phyloP scores from a whole-genome alignment of 2,113 vertebrate genomes.

The Gallinago jamesoni region DNA sequence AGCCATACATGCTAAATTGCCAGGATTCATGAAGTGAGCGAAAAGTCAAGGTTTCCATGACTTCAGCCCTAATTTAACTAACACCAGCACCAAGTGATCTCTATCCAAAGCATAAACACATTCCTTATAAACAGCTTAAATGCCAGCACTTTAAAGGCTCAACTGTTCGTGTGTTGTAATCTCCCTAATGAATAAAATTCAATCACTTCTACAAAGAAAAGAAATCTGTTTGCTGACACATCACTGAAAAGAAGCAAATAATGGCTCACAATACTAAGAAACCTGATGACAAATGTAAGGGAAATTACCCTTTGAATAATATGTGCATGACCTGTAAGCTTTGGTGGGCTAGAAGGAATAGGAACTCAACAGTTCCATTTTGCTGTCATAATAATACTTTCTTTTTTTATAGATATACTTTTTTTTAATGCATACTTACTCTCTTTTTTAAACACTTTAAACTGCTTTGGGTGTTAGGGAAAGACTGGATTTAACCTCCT shows the following conservation, averaged over 20 bases:
- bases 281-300: neutral
- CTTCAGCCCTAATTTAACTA: slow-evolving; percentile 6
- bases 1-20: neutral
- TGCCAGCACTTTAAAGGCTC: neutral
- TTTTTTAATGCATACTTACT: neutral
- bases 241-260: slow-evolving; percentile 14
- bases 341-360: neutral
- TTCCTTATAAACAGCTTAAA: neutral
- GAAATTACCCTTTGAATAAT: neutral
- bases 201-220: neutral
- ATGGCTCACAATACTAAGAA: neutral
- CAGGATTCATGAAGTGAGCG: neutral
- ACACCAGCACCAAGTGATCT: neutral
- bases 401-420: neutral
- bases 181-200: slow-evolving; percentile 14
- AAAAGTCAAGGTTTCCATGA: slow-evolving; percentile 26
- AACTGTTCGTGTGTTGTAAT: neutral
- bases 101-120: slow-evolving; percentile 11
- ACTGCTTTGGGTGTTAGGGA: neutral
- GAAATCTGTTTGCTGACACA: neutral
- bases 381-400: neutral
- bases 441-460: neutral
- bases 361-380: neutral
- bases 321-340: neutral
- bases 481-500: neutral